Evolutionary conservation across 1,140 invertebrate species (phyloP).

Genomic region (Zeugodacus cucurbitae): DNA sequence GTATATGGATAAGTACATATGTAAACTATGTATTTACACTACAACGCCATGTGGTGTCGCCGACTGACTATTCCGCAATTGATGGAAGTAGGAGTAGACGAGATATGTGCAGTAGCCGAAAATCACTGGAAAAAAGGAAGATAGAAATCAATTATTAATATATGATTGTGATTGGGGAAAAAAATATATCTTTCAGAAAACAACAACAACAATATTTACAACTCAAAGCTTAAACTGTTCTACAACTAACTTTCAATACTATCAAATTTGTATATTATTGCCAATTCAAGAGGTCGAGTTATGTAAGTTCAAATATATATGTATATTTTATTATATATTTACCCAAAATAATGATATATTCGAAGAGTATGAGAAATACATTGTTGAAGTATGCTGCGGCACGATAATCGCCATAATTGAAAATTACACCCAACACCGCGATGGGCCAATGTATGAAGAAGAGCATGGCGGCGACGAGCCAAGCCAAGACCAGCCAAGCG

Average conservation of each 20-base stretch:
- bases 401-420: constrained; percentile 56
- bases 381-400: constrained; percentile 48
- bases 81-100: constrained; percentile 55
- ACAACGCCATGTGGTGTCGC: constrained; percentile 49
- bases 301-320: background rate
- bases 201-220: no score
- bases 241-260: background rate
- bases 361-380: constrained; percentile 48
- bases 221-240: no score
- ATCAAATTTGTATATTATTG: background rate
- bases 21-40: constrained; percentile 46
- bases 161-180: no score
- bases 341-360: constrained; percentile 50
- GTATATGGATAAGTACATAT: background rate
- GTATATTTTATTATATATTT: constrained; percentile 44
- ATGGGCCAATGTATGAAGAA: constrained; percentile 52
- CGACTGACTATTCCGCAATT: constrained; percentile 52
- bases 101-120: constrained; percentile 51
- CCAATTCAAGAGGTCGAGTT: no score
- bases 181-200: background rate
- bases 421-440: constrained; percentile 54
- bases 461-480: constrained; percentile 52
- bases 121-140: constrained; percentile 46
- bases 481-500: constrained; percentile 47
- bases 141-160: no score